These are phyloP conservation scores for Hippoglossus hippoglossus DNA, from an alignment of 2,797 vertebrate species.

Conservation along the genomic window DNA sequence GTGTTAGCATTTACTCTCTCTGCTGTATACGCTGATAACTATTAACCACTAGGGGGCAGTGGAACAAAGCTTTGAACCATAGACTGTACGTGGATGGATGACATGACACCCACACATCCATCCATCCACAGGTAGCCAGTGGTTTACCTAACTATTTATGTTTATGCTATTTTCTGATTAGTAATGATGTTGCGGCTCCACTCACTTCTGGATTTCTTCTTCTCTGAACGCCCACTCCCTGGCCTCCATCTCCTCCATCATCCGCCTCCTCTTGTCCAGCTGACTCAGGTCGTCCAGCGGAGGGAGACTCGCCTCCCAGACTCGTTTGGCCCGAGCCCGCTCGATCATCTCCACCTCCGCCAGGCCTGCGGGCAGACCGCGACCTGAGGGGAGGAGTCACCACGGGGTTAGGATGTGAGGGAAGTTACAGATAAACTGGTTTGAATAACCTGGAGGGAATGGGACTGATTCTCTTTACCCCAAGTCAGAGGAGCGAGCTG, in stretches of 20 bases:
- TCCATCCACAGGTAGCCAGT: neutral
- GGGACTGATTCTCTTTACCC: constrained; percentile 75
- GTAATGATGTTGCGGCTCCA: neutral
- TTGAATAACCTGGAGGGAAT: neutral
- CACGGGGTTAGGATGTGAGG: neutral
- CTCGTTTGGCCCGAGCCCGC: constrained; percentile 86
- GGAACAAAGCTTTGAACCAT: too few species aligned
- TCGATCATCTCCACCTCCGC: constrained; percentile 94
- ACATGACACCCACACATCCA: too few species aligned
- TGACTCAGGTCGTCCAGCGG: constrained; percentile 82
- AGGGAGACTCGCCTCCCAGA: constrained; percentile 91
- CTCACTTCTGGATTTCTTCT: constrained; percentile 92
- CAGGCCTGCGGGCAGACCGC: constrained; percentile 91
- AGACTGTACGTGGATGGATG: neutral
- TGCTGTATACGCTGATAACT: too few species aligned
- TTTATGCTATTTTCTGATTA: too few species aligned
- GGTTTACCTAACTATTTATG: too few species aligned
- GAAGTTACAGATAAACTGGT: too few species aligned
- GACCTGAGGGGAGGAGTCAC: constrained; percentile 76
- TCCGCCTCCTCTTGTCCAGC: constrained; percentile 86
- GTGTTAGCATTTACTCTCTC: too few species aligned
- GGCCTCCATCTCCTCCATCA: constrained; percentile 94
- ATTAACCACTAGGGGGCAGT: too few species aligned
- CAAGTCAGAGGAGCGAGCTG: constrained; percentile 90
- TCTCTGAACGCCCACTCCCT: constrained; percentile 96